Base-by-base conservation (phyloP, 2,888 invertebrate genomes). In the Caenorhabditis sinica region DNA sequence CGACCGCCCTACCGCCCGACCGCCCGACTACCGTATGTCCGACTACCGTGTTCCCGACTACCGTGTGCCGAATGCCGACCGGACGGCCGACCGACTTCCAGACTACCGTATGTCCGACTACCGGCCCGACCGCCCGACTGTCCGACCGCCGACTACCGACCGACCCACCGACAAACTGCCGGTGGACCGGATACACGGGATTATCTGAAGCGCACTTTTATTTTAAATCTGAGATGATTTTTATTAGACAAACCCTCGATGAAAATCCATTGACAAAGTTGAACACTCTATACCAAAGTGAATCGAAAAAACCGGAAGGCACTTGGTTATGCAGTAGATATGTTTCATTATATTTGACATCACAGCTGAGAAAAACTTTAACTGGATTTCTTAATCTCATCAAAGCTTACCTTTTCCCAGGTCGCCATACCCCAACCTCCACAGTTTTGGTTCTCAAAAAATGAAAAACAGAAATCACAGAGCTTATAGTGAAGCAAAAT, bases 111-210 rank as follows among this genome's bases (percentile, higher is more conserved):
- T n/a, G n/a, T n/a, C n/a, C n/a, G n/a, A n/a, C n/a, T n/a, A n/a
- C n/a, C n/a, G n/a, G n/a, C n/a, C n/a, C n/a, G n/a, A n/a, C n/a
- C n/a, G n/a, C n/a, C n/a, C n/a, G n/a, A n/a, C n/a, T n/a, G n/a
- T n/a, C n/a, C n/a, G n/a, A n/a, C n/a, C n/a, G n/a, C n/a, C n/a
- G n/a, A n/a, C n/a, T n/a, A n/a, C n/a, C n/a, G n/a, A n/a, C n/a
- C n/a, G n/a, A n/a, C n/a, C n/a, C n/a, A n/a, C n/a, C n/a, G n/a
- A n/a, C n/a, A n/a, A n/a, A n/a, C n/a, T n/a, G n/a, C n/a, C n/a
- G n/a, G n/a, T n/a, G n/a, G n/a, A n/a, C n/a, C n/a, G 69, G 1
- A 58, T 9, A 25, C 69, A 71, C 5, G 69, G 69, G n/a, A 71
- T 1, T 9, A 71, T 43, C 40, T 71, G n/a, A 63, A n/a, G n/a